Evolutionary conservation across 2,797 vertebrate genomes (phyloP).

Genomic region (Smutsia gigantea): DNA sequence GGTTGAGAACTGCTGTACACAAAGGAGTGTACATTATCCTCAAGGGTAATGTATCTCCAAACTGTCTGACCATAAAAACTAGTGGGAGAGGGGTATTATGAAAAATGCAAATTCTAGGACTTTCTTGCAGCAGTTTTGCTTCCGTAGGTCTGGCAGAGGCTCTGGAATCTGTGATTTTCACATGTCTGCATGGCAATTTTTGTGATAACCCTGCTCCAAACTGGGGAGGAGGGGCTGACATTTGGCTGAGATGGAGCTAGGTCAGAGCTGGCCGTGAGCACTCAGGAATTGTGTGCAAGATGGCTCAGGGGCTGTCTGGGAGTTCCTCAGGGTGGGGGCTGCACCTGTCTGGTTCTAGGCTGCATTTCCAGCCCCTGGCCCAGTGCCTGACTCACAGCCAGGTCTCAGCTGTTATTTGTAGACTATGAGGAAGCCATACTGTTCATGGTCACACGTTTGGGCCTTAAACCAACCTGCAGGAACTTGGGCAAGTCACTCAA

Average conservation of each 20-base stretch:
- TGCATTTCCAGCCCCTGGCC: background rate
- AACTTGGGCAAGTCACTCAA: background rate
- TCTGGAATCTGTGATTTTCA: background rate
- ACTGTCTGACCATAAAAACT: background rate
- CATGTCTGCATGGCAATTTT: background rate
- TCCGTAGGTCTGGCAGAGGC: background rate
- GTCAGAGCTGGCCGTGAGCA: background rate
- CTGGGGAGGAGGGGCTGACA: background rate
- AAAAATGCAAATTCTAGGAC: background rate
- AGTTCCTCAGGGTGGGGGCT: background rate
- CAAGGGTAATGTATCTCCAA: background rate
- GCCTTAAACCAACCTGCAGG: background rate
- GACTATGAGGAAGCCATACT: background rate
- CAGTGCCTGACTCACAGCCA: background rate
- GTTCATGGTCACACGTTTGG: background rate
- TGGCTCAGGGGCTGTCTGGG: fast-evolving
- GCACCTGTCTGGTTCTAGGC: background rate
- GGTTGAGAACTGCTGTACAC: background rate
- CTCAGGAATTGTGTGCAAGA: background rate
- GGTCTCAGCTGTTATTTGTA: background rate
- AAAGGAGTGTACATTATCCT: background rate
- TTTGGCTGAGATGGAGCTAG: background rate
- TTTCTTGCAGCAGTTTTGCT: background rate
- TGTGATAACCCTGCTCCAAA: background rate
- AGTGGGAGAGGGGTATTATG: background rate